Percentiles rank a stretch among this genome's conserved stretches.
Evolutionary conservation across 2,113 vertebrate species (phyloP).

Genomic region (Vulpes vulpes): DNA sequence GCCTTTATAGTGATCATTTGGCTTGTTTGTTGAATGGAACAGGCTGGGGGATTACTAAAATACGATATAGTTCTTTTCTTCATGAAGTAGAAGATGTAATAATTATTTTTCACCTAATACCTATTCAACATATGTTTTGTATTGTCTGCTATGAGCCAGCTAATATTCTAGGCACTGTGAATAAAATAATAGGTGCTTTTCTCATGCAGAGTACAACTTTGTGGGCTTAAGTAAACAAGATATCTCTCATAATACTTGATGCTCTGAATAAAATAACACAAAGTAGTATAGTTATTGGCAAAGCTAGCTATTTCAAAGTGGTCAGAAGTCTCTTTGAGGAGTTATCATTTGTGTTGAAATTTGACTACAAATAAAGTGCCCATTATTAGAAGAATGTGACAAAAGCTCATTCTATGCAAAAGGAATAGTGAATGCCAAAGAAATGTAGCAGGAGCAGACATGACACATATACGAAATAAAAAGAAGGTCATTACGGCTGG

Average conservation of each 20-base stretch:
- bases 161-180: neutral
- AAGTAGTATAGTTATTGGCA: neutral
- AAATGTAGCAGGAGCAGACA: neutral
- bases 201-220: neutral
- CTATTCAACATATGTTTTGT: neutral
- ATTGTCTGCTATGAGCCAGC: neutral
- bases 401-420: neutral
- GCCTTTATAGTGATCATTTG: neutral
- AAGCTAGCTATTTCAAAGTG: neutral
- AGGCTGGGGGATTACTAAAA: neutral
- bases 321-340: neutral
- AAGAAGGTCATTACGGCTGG: neutral
- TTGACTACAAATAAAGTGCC: neutral
- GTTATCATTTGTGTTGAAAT: neutral
- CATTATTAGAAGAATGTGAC: neutral
- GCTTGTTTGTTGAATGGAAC: neutral
- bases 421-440: neutral
- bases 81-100: neutral
- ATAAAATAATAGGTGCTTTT: slow-evolving; percentile 20
- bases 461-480: neutral
- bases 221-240: neutral
- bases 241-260: neutral
- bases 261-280: neutral
- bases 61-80: neutral
- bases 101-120: neutral